A percentile compares a stretch with the other conserved stretches of the same genome.
Conservation (phyloP, 2,888 invertebrate species). For the Plagiodera versicolora region DNA sequence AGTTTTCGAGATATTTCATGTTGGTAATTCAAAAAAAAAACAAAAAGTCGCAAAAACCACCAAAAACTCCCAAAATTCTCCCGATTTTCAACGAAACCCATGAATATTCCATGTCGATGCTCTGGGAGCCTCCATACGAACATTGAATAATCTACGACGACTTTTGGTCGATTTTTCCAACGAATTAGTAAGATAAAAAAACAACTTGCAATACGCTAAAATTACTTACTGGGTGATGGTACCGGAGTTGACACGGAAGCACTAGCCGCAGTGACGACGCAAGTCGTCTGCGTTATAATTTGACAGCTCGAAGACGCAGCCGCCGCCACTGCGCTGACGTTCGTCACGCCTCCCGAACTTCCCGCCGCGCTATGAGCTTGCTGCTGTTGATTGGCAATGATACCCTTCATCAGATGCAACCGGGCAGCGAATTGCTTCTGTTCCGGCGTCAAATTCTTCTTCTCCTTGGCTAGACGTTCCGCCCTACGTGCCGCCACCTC, state of each 20-base stretch:
- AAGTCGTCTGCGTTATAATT: slow-evolving; percentile 32
- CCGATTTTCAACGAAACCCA: too few relatives aligned
- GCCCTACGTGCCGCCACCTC: slow-evolving; percentile 80
- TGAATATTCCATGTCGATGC: too few relatives aligned
- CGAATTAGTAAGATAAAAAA: too few relatives aligned
- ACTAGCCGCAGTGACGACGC: slow-evolving; percentile 45
- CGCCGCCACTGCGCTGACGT: slow-evolving; percentile 15
- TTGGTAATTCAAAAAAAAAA: too few relatives aligned
- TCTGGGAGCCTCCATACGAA: too few relatives aligned
- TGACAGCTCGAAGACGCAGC: slow-evolving; percentile 34
- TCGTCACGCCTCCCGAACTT: slow-evolving; percentile 11
- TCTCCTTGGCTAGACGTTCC: slow-evolving; percentile 84
- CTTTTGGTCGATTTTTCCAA: too few relatives aligned
- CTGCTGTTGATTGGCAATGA: slow-evolving; percentile 30
- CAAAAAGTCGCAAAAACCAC: too few relatives aligned
- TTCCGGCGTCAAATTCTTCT: slow-evolving; percentile 58
- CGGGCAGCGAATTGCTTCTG: slow-evolving; percentile 40
- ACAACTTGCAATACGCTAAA: not conserved
- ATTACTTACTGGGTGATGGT: slow-evolving; percentile 46
- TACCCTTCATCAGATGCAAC: slow-evolving; percentile 45
- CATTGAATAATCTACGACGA: too few relatives aligned
- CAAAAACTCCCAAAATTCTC: too few relatives aligned
- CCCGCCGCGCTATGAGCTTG: slow-evolving; percentile 13
- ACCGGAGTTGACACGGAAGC: slow-evolving; percentile 48
- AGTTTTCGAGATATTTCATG: too few relatives aligned